Evolutionary conservation across 2,888 invertebrate species (phyloP).

Genomic region (Aphidoletes aphidimyza): DNA sequence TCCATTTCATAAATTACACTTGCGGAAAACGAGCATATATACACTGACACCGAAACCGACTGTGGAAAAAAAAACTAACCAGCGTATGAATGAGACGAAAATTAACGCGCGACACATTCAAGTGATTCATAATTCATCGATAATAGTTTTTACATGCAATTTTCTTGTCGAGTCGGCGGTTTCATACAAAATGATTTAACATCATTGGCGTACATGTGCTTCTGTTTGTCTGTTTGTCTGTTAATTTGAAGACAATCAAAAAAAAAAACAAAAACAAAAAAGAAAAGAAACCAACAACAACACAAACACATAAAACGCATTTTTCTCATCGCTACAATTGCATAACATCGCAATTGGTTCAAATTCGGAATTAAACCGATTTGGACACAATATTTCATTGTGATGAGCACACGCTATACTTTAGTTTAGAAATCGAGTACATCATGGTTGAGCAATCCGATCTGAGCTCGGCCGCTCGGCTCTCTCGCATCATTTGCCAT

Average conservation of each 20-base stretch:
- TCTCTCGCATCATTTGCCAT: too few relatives aligned
- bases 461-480: too few relatives aligned
- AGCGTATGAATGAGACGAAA: neutral
- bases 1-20: slow-evolving; percentile 21
- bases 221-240: neutral
- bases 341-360: too few relatives aligned
- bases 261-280: too few relatives aligned
- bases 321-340: too few relatives aligned
- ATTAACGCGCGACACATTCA: neutral
- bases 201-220: neutral
- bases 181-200: slow-evolving; percentile 6
- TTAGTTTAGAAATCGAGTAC: neutral
- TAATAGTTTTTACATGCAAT: neutral
- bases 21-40: too few relatives aligned
- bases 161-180: neutral
- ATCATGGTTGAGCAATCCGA: neutral
- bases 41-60: too few relatives aligned
- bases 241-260: neutral
- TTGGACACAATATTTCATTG: neutral
- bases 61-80: too few relatives aligned
- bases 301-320: too few relatives aligned
- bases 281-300: too few relatives aligned
- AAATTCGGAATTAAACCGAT: neutral
- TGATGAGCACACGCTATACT: neutral
- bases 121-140: slow-evolving; percentile 16